Conservation (phyloP, 2,113 vertebrate species). For the Myodes glareolus region DNA sequence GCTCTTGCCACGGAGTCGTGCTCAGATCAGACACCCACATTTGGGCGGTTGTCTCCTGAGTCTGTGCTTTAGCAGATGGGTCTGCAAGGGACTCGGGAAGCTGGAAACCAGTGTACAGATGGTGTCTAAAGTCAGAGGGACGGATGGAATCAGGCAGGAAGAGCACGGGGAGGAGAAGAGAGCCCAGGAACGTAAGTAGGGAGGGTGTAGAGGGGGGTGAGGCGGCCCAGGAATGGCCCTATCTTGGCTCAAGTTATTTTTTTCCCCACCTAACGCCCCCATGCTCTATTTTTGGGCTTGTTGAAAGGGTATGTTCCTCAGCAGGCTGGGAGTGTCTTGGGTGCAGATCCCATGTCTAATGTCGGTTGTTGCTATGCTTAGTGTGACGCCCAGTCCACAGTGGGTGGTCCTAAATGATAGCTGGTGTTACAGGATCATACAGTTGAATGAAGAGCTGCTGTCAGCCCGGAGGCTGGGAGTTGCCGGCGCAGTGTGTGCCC, state of each 20-base stretch:
- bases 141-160: background rate
- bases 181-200: background rate
- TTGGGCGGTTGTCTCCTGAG: background rate
- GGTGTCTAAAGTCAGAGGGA: background rate
- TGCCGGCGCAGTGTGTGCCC: background rate
- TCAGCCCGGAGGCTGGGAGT: background rate
- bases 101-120: background rate
- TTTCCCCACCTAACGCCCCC: too few species aligned
- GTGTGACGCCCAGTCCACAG: rapidly evolving
- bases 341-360: background rate
- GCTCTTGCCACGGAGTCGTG: background rate
- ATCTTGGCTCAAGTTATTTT: background rate
- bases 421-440: background rate
- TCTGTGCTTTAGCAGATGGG: background rate
- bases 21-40: background rate
- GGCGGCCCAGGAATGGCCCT: background rate
- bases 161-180: background rate
- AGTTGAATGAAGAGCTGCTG: background rate
- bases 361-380: background rate
- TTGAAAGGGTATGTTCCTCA: background rate
- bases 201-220: background rate
- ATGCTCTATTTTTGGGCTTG: background rate
- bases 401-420: background rate
- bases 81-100: background rate
- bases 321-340: background rate